These are phyloP conservation scores for Spilogale gracilis DNA, from an alignment of 2,113 vertebrate species.

Conservation along the genomic window DNA sequence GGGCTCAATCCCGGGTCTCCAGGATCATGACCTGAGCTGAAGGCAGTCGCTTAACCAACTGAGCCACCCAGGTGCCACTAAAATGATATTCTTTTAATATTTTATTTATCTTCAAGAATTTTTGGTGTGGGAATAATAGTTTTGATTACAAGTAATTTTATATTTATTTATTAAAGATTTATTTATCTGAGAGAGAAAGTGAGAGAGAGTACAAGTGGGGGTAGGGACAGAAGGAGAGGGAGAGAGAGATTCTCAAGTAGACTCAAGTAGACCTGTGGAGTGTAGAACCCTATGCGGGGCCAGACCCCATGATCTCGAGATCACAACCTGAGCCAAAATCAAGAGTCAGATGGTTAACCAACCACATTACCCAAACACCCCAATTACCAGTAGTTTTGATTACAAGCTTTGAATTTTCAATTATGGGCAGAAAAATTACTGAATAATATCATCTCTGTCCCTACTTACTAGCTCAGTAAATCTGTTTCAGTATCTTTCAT, in stretches of 20 bases:
- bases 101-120: neutral
- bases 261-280: neutral
- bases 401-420: neutral
- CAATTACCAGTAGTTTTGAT: neutral
- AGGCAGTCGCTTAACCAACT: too few relatives aligned
- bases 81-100: neutral
- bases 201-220: neutral
- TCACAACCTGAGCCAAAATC: neutral
- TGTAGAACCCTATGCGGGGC: neutral
- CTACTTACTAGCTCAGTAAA: neutral
- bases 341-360: neutral
- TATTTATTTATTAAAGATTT: neutral
- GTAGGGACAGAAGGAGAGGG: neutral
- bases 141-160: neutral
- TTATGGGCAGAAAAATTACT: neutral
- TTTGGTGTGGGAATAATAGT: neutral
- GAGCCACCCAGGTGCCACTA: neutral
- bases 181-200: neutral
- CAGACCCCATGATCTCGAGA: neutral
- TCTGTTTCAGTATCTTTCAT: neutral
- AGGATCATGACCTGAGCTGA: too few relatives aligned
- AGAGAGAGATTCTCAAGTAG: neutral
- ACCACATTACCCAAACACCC: neutral
- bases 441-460: neutral
- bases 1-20: too few relatives aligned